Percentiles rank a stretch among this genome's conserved stretches.
These are phyloP conservation scores for Apistogramma diplotaenia DNA, from an alignment of 2,113 vertebrate species.

Conservation along the genomic window DNA sequence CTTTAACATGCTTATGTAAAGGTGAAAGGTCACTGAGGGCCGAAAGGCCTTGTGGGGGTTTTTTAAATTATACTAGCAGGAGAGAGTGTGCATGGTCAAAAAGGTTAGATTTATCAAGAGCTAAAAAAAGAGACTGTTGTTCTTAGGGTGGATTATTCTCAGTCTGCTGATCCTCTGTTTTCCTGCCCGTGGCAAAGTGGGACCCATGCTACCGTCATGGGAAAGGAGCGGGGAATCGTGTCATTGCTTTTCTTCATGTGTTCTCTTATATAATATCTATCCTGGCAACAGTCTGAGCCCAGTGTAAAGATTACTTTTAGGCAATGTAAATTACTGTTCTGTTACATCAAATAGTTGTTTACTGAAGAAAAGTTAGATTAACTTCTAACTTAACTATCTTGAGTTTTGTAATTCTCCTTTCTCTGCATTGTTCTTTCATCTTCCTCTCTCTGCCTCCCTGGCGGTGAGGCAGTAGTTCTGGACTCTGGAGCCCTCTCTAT, in stretches of 20 bases:
- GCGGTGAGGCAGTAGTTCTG: constrained; percentile 22
- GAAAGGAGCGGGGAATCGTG: constrained; percentile 14
- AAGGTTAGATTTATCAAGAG: constrained; percentile 15
- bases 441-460: constrained; percentile 15
- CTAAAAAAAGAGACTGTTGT: background rate
- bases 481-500: constrained; percentile 36
- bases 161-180: constrained; percentile 42
- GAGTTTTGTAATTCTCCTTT: background rate
- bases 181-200: constrained; percentile 16
- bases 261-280: constrained; percentile 30
- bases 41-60: background rate
- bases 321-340: background rate
- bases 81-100: background rate
- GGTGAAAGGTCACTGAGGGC: constrained; percentile 2
- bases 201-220: constrained; percentile 12
- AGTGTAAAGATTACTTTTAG: background rate
- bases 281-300: background rate
- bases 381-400: background rate
- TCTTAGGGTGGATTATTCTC: constrained; percentile 22
- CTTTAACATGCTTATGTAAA: background rate
- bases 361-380: background rate
- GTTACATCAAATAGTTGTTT: background rate
- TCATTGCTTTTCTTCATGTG: constrained; percentile 24
- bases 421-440: constrained; percentile 4
- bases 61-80: background rate